Evolutionary conservation across 2,113 vertebrate genomes (phyloP).

Genomic region (Ranitomeya variabilis): DNA sequence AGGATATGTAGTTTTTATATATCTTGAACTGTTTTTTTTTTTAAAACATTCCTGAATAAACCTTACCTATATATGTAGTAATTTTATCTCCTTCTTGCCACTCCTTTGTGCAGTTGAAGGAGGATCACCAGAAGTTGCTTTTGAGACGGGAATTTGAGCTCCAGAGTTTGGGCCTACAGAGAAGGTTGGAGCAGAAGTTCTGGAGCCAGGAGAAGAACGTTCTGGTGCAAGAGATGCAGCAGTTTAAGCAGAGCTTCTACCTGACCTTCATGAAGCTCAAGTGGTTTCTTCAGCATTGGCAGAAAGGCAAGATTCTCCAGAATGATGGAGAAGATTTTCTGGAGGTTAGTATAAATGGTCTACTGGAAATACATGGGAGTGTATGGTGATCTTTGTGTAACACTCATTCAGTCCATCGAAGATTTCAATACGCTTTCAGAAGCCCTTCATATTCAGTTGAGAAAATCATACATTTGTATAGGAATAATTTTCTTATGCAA

Average conservation of each 20-base stretch:
- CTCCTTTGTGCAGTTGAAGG: constrained; percentile 79
- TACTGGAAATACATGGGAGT: neutral
- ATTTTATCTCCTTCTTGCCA: neutral
- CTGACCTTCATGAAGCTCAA: constrained; percentile 96
- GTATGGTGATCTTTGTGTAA: neutral
- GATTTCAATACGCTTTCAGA: neutral
- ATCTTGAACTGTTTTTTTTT: too few relatives aligned
- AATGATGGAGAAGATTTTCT: constrained; percentile 85
- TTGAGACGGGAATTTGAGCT: constrained; percentile 91
- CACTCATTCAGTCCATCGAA: neutral
- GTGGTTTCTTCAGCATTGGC: constrained; percentile 96
- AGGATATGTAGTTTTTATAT: too few relatives aligned
- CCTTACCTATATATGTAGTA: neutral
- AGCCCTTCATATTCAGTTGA: too few relatives aligned
- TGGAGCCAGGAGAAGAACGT: constrained; percentile 95
- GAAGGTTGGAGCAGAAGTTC: constrained; percentile 90
- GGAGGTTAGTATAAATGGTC: constrained; percentile 75
- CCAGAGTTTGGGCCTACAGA: constrained; percentile 92
- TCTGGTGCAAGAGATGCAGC: constrained; percentile 91
- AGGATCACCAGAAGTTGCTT: constrained; percentile 92
- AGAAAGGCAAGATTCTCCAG: constrained; percentile 86
- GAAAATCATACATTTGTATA: too few relatives aligned
- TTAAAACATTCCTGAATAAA: neutral
- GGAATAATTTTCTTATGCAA: too few relatives aligned
- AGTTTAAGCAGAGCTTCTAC: constrained; percentile 91